Base-by-base conservation (phyloP, 2,113 vertebrate species). In the Tautogolabrus adspersus region DNA sequence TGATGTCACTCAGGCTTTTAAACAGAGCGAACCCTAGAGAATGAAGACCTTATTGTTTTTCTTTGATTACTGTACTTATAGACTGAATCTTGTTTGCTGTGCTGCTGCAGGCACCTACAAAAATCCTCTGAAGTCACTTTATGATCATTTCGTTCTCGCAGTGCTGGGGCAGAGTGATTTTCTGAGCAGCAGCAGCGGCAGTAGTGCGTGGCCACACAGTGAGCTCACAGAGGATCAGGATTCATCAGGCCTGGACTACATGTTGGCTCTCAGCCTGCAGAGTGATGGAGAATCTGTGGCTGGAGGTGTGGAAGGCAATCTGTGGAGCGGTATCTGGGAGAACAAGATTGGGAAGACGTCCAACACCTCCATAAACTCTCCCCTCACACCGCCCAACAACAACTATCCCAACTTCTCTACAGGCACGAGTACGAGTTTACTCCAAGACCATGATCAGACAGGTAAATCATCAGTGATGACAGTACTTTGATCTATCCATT, bases 181-280 rank as follows among this genome's bases (percentile, higher is more conserved):
- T 42, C 82, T 87, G 51, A 81, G 72, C 75, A 88, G 68, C 54
- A 59, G 62, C 44, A 77, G 73, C 46, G 62, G 88, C 76, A 88
- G 88, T 60, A 82, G 82, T 40, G 66, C 65, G 8, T 94, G 93
- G 93, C 88, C 88, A 12, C 83, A 66, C 12, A 76, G 71, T 8
- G 79, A 67, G 44, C 83, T 79, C 11, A 61, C 85, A 5, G 76
- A 81, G 19, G 89, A 87, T 26, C 95, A 96, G 22, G 95, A 95
- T 60, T 93, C 89, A 0, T 92, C 94, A 2, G 92, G 95, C 51
- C 90, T 97, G 77, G 96, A 98, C 91, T 97, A 97, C 71, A 94
- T 95, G 87, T 65, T 97, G 93, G 96, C 97, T 71, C 95, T 97
- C 7, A 98, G 97, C 89, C 92, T 97, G 34, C 96, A 98, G 57